These are phyloP conservation scores for Chironex yamaguchii DNA, from an alignment of 30 jellyfish, hydroid and myxozoan species.

Conservation along the genomic window DNA sequence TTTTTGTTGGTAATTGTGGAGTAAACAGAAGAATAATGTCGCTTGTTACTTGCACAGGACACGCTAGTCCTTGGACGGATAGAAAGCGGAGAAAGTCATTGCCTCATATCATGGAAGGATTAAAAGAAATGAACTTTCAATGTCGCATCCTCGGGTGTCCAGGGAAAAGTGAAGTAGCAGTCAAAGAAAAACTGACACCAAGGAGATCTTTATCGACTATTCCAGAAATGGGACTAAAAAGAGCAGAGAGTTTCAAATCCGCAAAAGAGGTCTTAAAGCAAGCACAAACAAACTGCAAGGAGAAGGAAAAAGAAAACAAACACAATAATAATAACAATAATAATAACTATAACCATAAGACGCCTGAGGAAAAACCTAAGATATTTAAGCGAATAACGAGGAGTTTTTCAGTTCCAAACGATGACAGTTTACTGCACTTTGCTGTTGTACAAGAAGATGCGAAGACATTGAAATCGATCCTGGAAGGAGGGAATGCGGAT, in stretches of 20 bases:
- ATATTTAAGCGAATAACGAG: background rate
- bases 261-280: background rate
- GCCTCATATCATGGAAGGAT: background rate
- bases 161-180: background rate
- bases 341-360: background rate
- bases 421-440: background rate
- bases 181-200: background rate
- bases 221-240: background rate
- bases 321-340: too few species aligned
- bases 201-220: background rate
- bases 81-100: background rate
- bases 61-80: background rate
- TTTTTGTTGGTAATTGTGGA: too few species aligned
- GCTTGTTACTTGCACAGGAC: too few species aligned
- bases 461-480: background rate
- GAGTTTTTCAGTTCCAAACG: background rate
- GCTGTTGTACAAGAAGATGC: background rate
- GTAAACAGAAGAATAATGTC: too few species aligned
- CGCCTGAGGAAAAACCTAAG: background rate
- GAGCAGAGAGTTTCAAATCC: background rate
- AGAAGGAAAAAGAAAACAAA: background rate
- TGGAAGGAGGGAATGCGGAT: constrained; percentile 4
- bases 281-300: background rate
- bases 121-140: background rate
- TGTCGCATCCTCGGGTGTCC: background rate